Conservation (phyloP, 2,797 vertebrate species). For the Microhierax caerulescens region DNA sequence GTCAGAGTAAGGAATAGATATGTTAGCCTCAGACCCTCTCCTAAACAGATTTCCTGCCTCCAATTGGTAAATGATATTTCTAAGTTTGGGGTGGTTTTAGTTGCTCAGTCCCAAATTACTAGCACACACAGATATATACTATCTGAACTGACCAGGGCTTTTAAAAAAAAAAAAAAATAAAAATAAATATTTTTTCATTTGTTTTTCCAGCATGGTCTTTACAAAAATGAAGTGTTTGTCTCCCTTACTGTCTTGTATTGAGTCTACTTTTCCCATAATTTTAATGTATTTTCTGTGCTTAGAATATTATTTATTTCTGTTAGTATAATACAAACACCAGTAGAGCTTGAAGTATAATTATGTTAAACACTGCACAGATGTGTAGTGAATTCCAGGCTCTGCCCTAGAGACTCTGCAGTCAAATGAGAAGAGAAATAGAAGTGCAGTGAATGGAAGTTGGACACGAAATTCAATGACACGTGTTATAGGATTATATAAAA, state of each 20-base stretch:
- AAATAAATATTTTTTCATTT: neutral
- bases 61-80: neutral
- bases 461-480: neutral
- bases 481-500: neutral
- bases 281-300: neutral
- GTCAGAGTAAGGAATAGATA: neutral
- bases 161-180: neutral
- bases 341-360: conserved; percentile 18
- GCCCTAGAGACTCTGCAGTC: conserved; percentile 20
- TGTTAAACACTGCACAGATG: conserved; percentile 38
- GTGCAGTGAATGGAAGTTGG: neutral
- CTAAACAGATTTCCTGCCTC: neutral
- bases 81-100: neutral
- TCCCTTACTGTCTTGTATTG: neutral
- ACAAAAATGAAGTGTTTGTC: neutral
- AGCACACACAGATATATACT: neutral
- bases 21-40: neutral
- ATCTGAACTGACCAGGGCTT: neutral
- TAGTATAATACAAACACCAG: neutral
- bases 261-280: neutral
- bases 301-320: neutral
- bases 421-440: conserved; percentile 20
- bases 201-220: neutral
- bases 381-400: neutral
- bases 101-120: neutral